Evolutionary conservation across 2,888 invertebrate genomes (phyloP).

Genomic region (Taenaris catops): DNA sequence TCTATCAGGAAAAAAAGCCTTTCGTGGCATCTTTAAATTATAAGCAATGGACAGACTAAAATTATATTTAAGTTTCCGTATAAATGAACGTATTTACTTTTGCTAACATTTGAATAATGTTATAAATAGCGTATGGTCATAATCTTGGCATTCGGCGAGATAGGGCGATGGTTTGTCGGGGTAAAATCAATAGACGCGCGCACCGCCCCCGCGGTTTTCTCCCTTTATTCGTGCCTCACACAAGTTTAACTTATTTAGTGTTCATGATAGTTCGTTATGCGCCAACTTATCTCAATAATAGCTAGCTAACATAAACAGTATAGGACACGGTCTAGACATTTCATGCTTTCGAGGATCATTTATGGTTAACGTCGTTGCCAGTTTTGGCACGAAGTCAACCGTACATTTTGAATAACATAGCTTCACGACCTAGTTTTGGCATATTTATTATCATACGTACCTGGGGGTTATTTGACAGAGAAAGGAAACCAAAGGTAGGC

Average conservation of each 20-base stretch:
- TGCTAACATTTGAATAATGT: constrained; percentile 1
- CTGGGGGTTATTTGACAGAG: too few species aligned
- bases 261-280: constrained; percentile 25
- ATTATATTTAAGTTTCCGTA: too few species aligned
- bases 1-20: too few species aligned
- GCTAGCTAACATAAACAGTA: constrained; percentile 10
- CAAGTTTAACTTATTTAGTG: constrained; percentile 46
- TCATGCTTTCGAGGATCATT: constrained; percentile 5
- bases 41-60: too few species aligned
- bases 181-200: constrained; percentile 75
- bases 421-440: too few species aligned
- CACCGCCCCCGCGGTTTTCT: constrained; percentile 33
- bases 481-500: too few species aligned
- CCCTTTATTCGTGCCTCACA: constrained; percentile 31
- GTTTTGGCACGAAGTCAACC: constrained; percentile 3
- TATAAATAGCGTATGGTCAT: constrained; percentile 23
- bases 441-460: too few species aligned
- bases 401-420: neutral
- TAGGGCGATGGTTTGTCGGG: constrained; percentile 27
- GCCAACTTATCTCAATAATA: constrained; percentile 27
- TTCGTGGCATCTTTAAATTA: too few species aligned
- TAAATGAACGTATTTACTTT: too few species aligned
- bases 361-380: constrained; percentile 4
- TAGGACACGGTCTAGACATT: constrained; percentile 7
- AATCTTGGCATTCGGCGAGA: constrained; percentile 45